Percentiles rank a stretch among this genome's conserved stretches.
These are phyloP conservation scores for Chalcis sispes DNA, from an alignment of 2,888 invertebrate genomes.

Conservation along the genomic window DNA sequence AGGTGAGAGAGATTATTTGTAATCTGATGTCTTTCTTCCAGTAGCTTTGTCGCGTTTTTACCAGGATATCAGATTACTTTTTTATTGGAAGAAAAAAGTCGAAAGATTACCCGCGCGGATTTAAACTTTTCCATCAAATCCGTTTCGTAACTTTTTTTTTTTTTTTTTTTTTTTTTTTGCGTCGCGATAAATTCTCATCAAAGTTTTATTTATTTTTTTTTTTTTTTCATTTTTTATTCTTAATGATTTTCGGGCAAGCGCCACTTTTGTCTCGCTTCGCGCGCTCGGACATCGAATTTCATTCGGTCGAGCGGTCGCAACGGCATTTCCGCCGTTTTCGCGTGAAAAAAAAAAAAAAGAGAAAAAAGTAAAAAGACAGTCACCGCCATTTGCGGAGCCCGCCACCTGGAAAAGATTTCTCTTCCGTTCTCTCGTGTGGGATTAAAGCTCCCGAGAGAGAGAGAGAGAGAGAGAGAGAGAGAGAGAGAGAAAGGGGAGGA, in stretches of 20 bases:
- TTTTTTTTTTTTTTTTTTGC: too few species aligned
- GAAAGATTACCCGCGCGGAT: neutral
- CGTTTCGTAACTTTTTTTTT: too few species aligned
- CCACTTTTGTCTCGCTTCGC: neutral
- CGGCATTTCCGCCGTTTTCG: neutral
- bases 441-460: slow-evolving; percentile 20
- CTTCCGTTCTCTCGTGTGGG: slow-evolving; percentile 23
- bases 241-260: neutral
- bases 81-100: slow-evolving; percentile 8
- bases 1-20: neutral
- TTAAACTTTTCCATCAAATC: neutral
- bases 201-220: neutral
- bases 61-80: too few species aligned
- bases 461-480: too few species aligned
- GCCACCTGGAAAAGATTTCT: slow-evolving; percentile 24
- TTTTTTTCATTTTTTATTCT: neutral
- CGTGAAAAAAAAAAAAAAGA: slow-evolving; percentile 20
- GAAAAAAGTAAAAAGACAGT: slow-evolving; percentile 2
- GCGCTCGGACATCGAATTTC: neutral
- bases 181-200: slow-evolving; percentile 25
- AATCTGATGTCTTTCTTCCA: neutral
- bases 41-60: too few species aligned
- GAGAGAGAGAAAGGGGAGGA: too few species aligned
- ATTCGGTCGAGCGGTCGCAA: neutral
- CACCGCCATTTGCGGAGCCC: slow-evolving; percentile 1